Evolutionary conservation across 1,140 invertebrate species (phyloP).

Genomic region (Formica exsecta): DNA sequence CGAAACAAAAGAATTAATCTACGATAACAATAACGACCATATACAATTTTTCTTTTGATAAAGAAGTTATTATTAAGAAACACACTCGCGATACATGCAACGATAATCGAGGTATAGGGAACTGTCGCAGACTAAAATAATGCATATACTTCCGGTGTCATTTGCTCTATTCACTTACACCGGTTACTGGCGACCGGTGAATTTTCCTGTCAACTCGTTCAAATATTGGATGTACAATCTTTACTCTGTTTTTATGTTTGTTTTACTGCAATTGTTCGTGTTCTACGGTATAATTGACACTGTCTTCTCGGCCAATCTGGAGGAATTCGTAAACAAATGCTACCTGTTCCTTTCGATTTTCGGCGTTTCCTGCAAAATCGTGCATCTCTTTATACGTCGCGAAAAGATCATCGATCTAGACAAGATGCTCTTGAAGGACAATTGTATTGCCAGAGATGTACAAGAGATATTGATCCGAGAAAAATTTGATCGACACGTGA

Average conservation of each 20-base stretch:
- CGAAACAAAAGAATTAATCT: neutral
- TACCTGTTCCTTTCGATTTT: conserved; percentile 53
- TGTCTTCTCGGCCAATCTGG: neutral
- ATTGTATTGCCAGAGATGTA: conserved; percentile 31
- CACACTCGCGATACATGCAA: neutral
- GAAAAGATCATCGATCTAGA: conserved; percentile 36
- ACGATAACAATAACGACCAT: neutral
- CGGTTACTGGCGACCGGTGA: conserved; percentile 60
- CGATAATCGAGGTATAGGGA: neutral
- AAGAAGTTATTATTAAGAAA: neutral
- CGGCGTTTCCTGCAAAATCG: conserved; percentile 52
- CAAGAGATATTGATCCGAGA: conserved; percentile 35
- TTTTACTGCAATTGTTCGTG: conserved; percentile 10
- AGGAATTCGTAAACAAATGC: conserved; percentile 43
- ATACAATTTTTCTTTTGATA: neutral
- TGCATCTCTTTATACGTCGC: conserved; percentile 48
- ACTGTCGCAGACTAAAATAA: neutral
- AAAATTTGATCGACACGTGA: conserved; percentile 38
- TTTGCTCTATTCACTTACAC: conserved; percentile 43
- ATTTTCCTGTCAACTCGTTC: conserved; percentile 37
- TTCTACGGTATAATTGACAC: conserved; percentile 35
- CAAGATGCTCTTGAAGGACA: conserved; percentile 22
- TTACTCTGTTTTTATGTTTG: conserved; percentile 52
- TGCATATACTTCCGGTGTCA: conserved; percentile 58
- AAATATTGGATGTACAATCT: conserved; percentile 53